phyloP scores from a whole-genome alignment of 1,140 invertebrate genomes.

The Trachymyrmex cornetzi region DNA sequence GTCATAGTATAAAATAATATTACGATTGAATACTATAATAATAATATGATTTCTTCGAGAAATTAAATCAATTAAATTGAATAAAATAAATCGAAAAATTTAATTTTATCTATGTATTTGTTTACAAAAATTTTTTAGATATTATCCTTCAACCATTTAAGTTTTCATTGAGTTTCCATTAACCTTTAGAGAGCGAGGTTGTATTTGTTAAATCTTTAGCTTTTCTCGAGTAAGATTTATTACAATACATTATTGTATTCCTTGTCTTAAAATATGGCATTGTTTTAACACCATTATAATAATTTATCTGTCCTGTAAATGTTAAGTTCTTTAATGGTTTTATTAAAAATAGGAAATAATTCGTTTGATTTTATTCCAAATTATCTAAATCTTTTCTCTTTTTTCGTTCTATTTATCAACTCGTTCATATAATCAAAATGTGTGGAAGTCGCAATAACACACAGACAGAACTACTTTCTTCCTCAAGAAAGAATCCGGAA shows the following conservation, averaged over 20 bases:
- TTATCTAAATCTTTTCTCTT: background rate
- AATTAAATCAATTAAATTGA: constrained; percentile 22
- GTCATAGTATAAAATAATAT: background rate
- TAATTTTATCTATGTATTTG: background rate
- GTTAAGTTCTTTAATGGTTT: background rate
- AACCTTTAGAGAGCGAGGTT: too few species aligned
- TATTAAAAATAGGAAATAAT: background rate
- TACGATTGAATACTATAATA: background rate
- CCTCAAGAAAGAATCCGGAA: background rate
- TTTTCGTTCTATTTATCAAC: background rate
- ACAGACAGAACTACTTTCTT: background rate
- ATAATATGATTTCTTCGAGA: background rate
- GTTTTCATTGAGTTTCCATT: background rate
- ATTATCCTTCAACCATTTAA: background rate
- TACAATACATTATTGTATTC: too few species aligned
- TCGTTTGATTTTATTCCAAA: background rate
- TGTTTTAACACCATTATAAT: too few species aligned
- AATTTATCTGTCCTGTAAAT: too few species aligned
- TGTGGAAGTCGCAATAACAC: background rate
- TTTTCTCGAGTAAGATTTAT: too few species aligned
- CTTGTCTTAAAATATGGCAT: too few species aligned
- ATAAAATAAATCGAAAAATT: background rate
- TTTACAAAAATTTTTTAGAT: background rate
- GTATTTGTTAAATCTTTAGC: too few species aligned
- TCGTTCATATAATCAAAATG: background rate